These are phyloP conservation scores for Ptychochromis oligacanthus DNA, from an alignment of 2,113 vertebrate genomes.

Conservation along the genomic window DNA sequence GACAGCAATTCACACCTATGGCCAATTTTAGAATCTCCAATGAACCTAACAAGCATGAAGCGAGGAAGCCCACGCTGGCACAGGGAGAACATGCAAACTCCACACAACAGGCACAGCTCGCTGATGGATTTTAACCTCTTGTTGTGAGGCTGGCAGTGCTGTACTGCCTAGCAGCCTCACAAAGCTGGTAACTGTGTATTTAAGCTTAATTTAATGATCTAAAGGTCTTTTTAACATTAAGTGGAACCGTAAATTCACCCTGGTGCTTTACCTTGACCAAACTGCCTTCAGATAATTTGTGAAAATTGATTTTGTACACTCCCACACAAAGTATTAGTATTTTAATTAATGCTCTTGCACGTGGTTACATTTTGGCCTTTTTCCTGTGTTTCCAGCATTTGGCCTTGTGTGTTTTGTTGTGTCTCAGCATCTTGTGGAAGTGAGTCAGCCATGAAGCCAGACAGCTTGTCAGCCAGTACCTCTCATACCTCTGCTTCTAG, in stretches of 20 bases:
- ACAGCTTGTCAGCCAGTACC: not conserved
- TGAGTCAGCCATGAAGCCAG: not conserved
- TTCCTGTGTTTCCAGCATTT: not conserved
- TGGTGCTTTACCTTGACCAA: not conserved
- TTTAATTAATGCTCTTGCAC: not conserved
- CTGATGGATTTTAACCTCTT: not conserved
- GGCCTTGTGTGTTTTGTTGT: not conserved
- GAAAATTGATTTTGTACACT: not conserved
- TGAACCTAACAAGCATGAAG: not conserved
- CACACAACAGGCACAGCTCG: too few species aligned
- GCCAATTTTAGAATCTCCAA: not conserved
- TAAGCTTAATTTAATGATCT: not conserved
- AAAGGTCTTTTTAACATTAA: not conserved
- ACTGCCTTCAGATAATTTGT: not conserved
- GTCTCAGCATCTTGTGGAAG: conserved; percentile 9
- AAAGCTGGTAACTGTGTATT: not conserved
- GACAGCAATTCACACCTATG: too few species aligned
- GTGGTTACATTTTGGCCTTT: not conserved
- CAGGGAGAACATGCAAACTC: too few species aligned
- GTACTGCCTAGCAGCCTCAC: not conserved
- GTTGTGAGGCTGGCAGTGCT: not conserved
- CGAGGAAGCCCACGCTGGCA: not conserved
- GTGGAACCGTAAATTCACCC: not conserved
- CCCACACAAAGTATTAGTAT: not conserved
- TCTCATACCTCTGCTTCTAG: not conserved